phyloP scores from a whole-genome alignment of 2,888 invertebrate species.

The Stegophylla sp. region DNA sequence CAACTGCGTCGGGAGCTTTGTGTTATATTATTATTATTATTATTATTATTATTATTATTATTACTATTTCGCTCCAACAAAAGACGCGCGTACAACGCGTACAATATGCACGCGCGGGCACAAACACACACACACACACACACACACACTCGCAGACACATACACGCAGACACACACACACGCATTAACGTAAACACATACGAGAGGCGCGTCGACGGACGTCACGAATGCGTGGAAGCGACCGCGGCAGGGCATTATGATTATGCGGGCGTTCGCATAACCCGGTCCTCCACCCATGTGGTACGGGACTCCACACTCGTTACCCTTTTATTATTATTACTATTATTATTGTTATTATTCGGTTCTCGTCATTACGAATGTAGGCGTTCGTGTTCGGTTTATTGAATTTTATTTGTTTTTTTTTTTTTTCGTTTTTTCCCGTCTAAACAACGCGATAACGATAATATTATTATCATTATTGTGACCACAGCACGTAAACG shows the following conservation, averaged over 20 bases:
- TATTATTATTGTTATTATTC: too few species aligned
- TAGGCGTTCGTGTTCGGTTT: neutral
- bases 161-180: too few species aligned
- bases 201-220: neutral
- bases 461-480: too few species aligned
- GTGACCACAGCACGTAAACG: too few species aligned
- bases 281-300: too few species aligned
- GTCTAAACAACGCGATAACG: too few species aligned
- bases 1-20: conserved; percentile 48
- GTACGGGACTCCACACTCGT: too few species aligned
- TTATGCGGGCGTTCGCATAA: too few species aligned
- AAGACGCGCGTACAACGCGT: conserved; percentile 20
- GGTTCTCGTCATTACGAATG: neutral
- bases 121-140: too few species aligned
- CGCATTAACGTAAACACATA: neutral
- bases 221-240: neutral
- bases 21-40: conserved; percentile 30
- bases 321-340: too few species aligned
- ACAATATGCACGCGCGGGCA: neutral
- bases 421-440: too few species aligned
- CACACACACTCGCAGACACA: too few species aligned
- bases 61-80: conserved; percentile 32
- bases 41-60: conserved; percentile 19
- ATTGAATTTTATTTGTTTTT: neutral
- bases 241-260: neutral